Percentiles rank a stretch among this genome's conserved stretches.
These are phyloP conservation scores for Dolichoris vasculosae DNA, from an alignment of 1,140 invertebrate genomes.

Conservation along the genomic window DNA sequence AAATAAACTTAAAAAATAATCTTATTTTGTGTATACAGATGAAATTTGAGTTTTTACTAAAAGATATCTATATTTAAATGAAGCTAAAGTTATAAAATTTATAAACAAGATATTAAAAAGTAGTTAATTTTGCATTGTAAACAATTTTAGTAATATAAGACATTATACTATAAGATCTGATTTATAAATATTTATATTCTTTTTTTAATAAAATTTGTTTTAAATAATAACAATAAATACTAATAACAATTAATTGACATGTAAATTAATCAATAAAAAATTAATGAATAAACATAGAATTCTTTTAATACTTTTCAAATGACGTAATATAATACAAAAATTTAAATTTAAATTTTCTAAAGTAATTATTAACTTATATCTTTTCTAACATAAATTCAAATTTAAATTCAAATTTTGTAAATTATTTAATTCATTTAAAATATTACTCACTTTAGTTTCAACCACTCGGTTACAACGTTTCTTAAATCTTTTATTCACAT, in stretches of 20 bases:
- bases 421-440: constrained; percentile 14
- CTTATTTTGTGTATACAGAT: constrained; percentile 29
- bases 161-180: background rate
- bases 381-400: constrained; percentile 22
- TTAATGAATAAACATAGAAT: constrained; percentile 28
- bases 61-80: constrained; percentile 3
- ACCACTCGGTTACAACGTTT: constrained; percentile 23
- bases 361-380: too few relatives aligned
- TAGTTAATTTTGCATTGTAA: constrained; percentile 20
- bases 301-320: constrained; percentile 6
- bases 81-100: constrained; percentile 8
- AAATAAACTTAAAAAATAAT: constrained; percentile 32
- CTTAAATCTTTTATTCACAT: constrained; percentile 27
- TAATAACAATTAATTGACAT: constrained; percentile 41
- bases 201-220: constrained; percentile 35
- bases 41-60: background rate
- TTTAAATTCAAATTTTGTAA: constrained; percentile 28
- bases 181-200: constrained; percentile 34
- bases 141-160: constrained; percentile 5
- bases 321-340: constrained; percentile 38
- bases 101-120: constrained; percentile 11
- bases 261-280: constrained; percentile 39
- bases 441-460: constrained; percentile 2
- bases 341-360: constrained; percentile 17
- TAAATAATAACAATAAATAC: constrained; percentile 39